Evolutionary conservation across 2,113 vertebrate species (phyloP).

Genomic region (crab-eating macaque (Macaca fascicularis)): DNA sequence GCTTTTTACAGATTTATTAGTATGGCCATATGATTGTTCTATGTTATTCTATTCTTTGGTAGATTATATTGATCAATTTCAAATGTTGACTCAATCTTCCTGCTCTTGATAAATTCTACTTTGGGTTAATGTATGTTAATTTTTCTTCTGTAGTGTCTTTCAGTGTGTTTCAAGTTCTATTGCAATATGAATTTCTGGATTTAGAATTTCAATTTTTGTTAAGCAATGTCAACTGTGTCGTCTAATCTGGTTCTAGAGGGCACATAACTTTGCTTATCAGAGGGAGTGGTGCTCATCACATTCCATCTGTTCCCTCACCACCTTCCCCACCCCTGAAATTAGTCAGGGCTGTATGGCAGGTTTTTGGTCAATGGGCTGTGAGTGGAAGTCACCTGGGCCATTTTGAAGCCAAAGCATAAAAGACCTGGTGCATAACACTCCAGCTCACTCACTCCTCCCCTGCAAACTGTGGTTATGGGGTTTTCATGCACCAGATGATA

Average conservation of each 20-base stretch:
- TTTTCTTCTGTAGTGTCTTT: neutral
- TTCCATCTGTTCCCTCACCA: neutral
- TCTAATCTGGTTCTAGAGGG: neutral
- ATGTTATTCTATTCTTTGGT: neutral
- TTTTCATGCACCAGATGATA: neutral
- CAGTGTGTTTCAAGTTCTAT: neutral
- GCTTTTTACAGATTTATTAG: neutral
- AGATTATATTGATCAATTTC: neutral
- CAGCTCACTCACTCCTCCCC: neutral
- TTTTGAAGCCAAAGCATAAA: neutral
- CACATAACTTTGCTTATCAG: neutral
- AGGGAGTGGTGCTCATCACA: neutral
- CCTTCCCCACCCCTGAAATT: neutral
- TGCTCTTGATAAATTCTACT: neutral
- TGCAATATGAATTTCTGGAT: neutral
- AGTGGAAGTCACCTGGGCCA: neutral
- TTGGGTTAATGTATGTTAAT: neutral
- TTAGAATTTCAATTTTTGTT: neutral
- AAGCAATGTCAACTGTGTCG: neutral
- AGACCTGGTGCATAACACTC: neutral
- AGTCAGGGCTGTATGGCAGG: neutral
- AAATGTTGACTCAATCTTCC: neutral
- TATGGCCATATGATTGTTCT: neutral
- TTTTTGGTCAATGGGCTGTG: neutral
- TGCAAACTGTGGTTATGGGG: neutral